Conservation (phyloP, 2,797 vertebrate species). For the Enteromius radiatus region DNA sequence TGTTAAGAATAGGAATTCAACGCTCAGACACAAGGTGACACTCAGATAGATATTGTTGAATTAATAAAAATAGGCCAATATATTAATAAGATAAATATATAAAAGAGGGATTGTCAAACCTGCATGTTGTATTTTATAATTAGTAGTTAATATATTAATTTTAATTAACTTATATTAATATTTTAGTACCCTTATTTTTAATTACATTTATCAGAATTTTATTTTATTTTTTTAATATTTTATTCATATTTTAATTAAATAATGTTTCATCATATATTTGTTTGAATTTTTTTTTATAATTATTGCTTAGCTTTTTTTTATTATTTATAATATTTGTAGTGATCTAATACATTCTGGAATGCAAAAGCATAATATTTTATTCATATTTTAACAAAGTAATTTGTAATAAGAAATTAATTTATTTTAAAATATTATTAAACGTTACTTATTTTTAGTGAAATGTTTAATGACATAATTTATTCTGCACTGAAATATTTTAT, state of each 20-base stretch:
- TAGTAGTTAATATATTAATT: neutral
- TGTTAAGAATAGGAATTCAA: neutral
- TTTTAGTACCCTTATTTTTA: neutral
- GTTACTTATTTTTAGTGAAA: neutral
- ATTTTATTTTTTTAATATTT: too few relatives aligned
- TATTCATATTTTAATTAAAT: too few relatives aligned
- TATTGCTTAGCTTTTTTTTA: too few relatives aligned
- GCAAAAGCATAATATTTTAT: neutral
- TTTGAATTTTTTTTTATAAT: too few relatives aligned
- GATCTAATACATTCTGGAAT: neutral
- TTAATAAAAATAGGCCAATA: neutral
- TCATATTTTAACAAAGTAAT: neutral
- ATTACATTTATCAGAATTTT: too few relatives aligned
- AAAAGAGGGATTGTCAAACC: neutral
- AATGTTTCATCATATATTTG: too few relatives aligned
- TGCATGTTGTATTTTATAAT: neutral
- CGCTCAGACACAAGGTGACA: neutral
- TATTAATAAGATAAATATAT: neutral
- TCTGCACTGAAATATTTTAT: neutral
- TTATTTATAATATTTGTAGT: neutral
- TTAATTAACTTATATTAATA: neutral
- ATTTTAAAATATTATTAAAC: neutral
- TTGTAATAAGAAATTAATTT: neutral
- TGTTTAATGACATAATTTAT: neutral
- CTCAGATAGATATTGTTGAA: neutral